Evolutionary conservation across 2,113 vertebrate species (phyloP), one percentile per base, ranked within the genome.

Genomic region (Aptenodytes forsteri): DNA sequence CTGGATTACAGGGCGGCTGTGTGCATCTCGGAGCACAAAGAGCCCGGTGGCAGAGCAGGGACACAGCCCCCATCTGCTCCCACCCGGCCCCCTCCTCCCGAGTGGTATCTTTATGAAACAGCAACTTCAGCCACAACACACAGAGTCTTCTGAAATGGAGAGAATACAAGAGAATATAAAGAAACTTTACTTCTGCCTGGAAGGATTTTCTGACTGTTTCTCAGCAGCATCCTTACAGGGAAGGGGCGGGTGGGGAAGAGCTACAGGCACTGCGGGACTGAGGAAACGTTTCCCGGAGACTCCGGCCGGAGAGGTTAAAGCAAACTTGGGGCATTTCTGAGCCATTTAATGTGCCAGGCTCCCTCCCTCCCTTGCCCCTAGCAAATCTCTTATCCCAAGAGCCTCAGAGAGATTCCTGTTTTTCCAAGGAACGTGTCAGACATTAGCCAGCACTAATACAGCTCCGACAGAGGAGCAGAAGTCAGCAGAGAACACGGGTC

Each of bases 1-100:
- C 30, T 5, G 54, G 10, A 27, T 4, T 5, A 0, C 5, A 6
- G 64, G 42, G 87, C 4, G 20, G 17, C 40, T 11, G 25, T 1
- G 11, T 3, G 61, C 22, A 13, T 32, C n/a, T 11, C 3, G 9
- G 81, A 13, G 67, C 3, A 1, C 42, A 9, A 7, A 36, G 59
- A 52, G 44, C 36, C 6, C 5, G 2, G 22, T 5, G 52, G 26
- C 54, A 46, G 16, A 32, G 69, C 61, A 8, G 78, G 62, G 52
- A n/a, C 21, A 3, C 38, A 10, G 50, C 36, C 46, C 27, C 21
- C 44, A 6, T 5, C 64, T 15, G 27, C 40, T 22, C 40, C 58
- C 58, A 27, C 23, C 29, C 61, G 16, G 49, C 62, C 55, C 23
- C 30, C 47, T 30, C 46, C 4, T 42, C 70, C 69, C 8, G 1